Evolutionary conservation across 1,140 invertebrate genomes (phyloP).

Genomic region (Atta colombica): DNA sequence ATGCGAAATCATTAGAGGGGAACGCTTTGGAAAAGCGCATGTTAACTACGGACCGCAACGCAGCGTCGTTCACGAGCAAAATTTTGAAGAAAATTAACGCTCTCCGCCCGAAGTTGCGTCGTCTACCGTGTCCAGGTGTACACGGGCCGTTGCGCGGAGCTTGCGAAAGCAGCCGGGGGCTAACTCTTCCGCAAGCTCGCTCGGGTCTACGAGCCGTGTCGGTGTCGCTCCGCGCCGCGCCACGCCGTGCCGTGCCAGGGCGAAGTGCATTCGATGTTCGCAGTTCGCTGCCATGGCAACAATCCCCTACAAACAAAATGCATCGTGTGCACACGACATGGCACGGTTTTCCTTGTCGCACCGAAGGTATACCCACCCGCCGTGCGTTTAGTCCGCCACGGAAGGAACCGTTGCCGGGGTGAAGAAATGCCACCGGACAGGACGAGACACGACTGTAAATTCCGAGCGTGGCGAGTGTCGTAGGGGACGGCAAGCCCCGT

Average conservation of each 20-base stretch:
- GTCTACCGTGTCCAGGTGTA: slow-evolving; percentile 58
- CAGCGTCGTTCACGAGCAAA: slow-evolving; percentile 17
- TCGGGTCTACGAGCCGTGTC: slow-evolving; percentile 57
- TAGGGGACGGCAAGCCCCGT: slow-evolving; percentile 23
- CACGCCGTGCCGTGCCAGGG: slow-evolving; percentile 39
- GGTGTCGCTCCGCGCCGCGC: slow-evolving; percentile 9
- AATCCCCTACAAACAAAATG: slow-evolving; percentile 78
- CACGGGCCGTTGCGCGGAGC: slow-evolving; percentile 53
- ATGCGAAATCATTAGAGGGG: neutral
- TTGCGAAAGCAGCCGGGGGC: slow-evolving; percentile 61
- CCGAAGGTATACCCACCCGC: slow-evolving; percentile 53
- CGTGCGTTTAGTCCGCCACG: slow-evolving; percentile 67
- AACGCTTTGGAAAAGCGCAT: slow-evolving; percentile 3
- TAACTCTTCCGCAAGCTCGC: slow-evolving; percentile 64
- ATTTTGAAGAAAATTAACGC: slow-evolving; percentile 57
- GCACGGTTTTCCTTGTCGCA: slow-evolving; percentile 61
- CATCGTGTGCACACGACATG: slow-evolving; percentile 61
- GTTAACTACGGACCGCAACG: neutral
- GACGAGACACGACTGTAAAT: slow-evolving; percentile 62
- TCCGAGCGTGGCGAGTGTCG: slow-evolving; percentile 49
- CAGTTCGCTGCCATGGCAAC: slow-evolving; percentile 75
- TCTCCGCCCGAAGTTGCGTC: slow-evolving; percentile 24
- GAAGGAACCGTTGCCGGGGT: slow-evolving; percentile 63
- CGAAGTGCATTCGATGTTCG: slow-evolving; percentile 74
- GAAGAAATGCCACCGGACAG: slow-evolving; percentile 67